Evolutionary conservation across 1,140 invertebrate genomes (phyloP), one percentile per base, ranked within the genome.

Genomic region (Drosophila nebulosa): DNA sequence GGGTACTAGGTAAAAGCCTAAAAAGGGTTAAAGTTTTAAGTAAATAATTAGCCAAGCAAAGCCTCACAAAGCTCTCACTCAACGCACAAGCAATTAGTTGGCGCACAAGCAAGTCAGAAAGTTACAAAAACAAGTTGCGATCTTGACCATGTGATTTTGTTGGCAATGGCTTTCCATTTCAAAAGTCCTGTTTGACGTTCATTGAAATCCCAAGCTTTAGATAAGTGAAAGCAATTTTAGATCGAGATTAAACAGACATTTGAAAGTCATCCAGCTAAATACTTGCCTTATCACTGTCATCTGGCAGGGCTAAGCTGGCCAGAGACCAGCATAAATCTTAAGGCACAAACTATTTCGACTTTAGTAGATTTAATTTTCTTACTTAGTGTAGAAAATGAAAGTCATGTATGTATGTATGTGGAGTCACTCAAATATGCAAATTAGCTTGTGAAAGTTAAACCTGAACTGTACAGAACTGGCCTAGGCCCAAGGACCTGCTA

Each of bases 391-490:
- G 68, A 78, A 74, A 78, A 64, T 61, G 75, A 86, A 74, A 88
- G 81, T 88, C 74, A 46, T 80, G 51, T 46, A 36, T 79, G 50
- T 36, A 46, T 80, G 51, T 46, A 46, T 77, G 66, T 68, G 66
- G 69, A 76, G 67, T 78, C 83, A 88, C 81, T 86, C 83, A 88
- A 86, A 86, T 83, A 86, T 86, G 83, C 83, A 86, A 86, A 86
- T 86, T 83, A 86, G 83, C 83, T 86, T 78, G 71, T 65, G 67
- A 80, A 86, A 79, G 67, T 86, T 86, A 65, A 66, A 67, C 84
- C 77, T 76, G 59, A 74, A 83, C 68, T 64, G n/a, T n/a, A n/a
- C n/a, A n/a, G 61, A 46, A 46, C 59, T 69, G 66, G 59, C 74
- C 74, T 78, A 81, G 62, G 62, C 58, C 55, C 46, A 27, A 50